These are phyloP conservation scores for Zelleria hepariella DNA, from an alignment of 2,888 invertebrate genomes.

Conservation along the genomic window DNA sequence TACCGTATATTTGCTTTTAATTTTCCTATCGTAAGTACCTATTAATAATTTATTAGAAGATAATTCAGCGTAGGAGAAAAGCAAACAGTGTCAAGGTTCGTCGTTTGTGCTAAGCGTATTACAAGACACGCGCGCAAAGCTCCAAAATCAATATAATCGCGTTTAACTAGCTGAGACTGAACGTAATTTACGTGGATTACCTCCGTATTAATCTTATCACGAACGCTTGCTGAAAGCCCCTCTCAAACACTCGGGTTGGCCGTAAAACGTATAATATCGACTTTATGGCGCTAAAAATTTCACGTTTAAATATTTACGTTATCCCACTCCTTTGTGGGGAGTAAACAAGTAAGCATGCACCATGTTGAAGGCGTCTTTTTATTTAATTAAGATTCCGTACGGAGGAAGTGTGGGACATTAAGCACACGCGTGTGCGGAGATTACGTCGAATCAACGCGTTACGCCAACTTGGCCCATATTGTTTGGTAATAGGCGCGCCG, in stretches of 20 bases:
- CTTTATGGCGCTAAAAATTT: constrained; percentile 4
- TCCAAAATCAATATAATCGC: constrained; percentile 44
- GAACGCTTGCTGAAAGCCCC: constrained; percentile 23
- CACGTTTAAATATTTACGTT: constrained; percentile 2
- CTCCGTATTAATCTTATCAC: constrained; percentile 28
- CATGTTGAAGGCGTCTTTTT: constrained; percentile 32
- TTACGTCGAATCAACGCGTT: constrained; percentile 24
- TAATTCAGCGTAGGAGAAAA: neutral
- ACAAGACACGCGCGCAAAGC: constrained; percentile 24
- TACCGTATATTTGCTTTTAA: neutral
- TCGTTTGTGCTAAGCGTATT: constrained; percentile 36
- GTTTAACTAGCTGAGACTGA: constrained; percentile 34
- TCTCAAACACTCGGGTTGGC: neutral
- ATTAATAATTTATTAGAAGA: neutral
- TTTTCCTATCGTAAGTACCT: neutral
- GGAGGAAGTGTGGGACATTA: constrained; percentile 31
- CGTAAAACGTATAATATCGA: constrained; percentile 10
- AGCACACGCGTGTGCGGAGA: constrained; percentile 37
- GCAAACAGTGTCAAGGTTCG: constrained; percentile 9
- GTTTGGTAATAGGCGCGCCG: constrained; percentile 50
- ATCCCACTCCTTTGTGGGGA: constrained; percentile 22
- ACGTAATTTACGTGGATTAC: constrained; percentile 36
- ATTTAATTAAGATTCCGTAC: constrained; percentile 54
- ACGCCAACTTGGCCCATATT: constrained; percentile 26
- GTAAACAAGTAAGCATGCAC: constrained; percentile 15